Evolutionary conservation across 92 coral and sea anemone species (phyloP).

Genomic region (Porites cylindrica): DNA sequence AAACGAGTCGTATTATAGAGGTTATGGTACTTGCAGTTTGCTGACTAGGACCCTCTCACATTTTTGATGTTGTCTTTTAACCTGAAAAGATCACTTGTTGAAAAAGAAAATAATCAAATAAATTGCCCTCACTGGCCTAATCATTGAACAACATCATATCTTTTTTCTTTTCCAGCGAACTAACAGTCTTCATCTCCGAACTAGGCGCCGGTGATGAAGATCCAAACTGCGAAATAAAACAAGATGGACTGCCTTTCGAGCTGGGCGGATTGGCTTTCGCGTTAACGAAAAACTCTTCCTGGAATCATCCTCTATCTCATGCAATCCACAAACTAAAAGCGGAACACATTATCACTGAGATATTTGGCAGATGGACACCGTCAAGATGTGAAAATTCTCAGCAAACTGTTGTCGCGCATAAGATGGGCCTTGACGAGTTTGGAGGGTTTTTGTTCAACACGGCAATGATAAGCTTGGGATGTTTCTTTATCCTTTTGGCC

Average conservation of each 20-base stretch:
- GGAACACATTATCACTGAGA: constrained; percentile 55
- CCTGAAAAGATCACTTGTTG: background rate
- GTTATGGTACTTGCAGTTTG: too few species aligned
- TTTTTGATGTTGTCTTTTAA: too few species aligned
- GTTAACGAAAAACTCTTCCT: constrained; percentile 74
- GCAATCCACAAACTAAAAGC: constrained; percentile 71
- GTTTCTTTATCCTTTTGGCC: constrained; percentile 69
- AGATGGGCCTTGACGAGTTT: constrained; percentile 83
- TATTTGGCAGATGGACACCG: constrained; percentile 74
- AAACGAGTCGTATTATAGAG: too few species aligned
- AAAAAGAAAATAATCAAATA: background rate
- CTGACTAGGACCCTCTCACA: too few species aligned
- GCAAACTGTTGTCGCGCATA: constrained; percentile 60
- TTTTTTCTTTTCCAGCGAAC: constrained; percentile 51
- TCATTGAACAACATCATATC: background rate
- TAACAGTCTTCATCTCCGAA: constrained; percentile 79
- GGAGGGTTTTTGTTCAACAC: constrained; percentile 90
- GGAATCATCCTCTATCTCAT: constrained; percentile 76
- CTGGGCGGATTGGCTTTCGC: constrained; percentile 89
- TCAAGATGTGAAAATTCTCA: constrained; percentile 62
- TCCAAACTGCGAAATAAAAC: constrained; percentile 74
- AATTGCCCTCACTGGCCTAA: background rate
- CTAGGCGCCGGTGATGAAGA: constrained; percentile 68
- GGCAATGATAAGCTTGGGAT: constrained; percentile 73
- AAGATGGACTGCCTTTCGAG: constrained; percentile 77